These are phyloP conservation scores for Drosophila prosaltans DNA, from an alignment of 1,140 invertebrate genomes.

Conservation along the genomic window DNA sequence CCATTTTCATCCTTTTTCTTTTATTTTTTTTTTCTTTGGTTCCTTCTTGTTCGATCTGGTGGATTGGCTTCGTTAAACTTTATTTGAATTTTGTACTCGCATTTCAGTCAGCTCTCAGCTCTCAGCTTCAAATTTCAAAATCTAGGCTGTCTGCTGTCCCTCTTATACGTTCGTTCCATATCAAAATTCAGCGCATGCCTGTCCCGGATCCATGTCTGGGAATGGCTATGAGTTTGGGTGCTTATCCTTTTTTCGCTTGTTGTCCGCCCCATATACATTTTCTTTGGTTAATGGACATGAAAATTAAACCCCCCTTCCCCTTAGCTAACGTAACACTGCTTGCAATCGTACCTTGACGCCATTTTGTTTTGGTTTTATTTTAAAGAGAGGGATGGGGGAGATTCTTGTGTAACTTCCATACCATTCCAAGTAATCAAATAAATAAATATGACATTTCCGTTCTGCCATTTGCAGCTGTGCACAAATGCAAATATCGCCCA, in stretches of 20 bases:
- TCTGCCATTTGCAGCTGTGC: slow-evolving; percentile 67
- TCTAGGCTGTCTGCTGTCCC: slow-evolving; percentile 30
- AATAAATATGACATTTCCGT: slow-evolving; percentile 63
- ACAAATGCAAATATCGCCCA: slow-evolving; percentile 62
- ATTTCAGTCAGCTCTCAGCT: slow-evolving; percentile 33
- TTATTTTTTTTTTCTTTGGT: not conserved
- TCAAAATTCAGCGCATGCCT: slow-evolving; percentile 59
- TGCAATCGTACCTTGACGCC: slow-evolving; percentile 25
- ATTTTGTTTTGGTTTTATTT: slow-evolving; percentile 54
- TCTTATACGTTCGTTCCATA: slow-evolving; percentile 18
- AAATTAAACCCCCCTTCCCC: slow-evolving; percentile 66
- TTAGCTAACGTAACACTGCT: slow-evolving; percentile 2
- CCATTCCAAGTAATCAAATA: slow-evolving; percentile 31
- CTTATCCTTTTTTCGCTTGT: slow-evolving; percentile 69
- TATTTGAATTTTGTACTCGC: slow-evolving; percentile 73
- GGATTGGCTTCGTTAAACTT: slow-evolving; percentile 80
- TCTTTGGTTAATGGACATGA: slow-evolving; percentile 82
- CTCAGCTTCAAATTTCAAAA: slow-evolving; percentile 62
- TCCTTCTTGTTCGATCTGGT: slow-evolving; percentile 24
- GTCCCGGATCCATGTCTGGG: slow-evolving; percentile 11
- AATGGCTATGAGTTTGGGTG: slow-evolving; percentile 6
- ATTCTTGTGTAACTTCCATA: slow-evolving; percentile 10
- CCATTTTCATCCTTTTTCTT: not conserved
- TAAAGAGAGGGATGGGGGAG: slow-evolving; percentile 21
- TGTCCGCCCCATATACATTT: slow-evolving; percentile 63